Base-by-base conservation (phyloP, 2,888 invertebrate genomes). In the Phaonia tiefii region DNA sequence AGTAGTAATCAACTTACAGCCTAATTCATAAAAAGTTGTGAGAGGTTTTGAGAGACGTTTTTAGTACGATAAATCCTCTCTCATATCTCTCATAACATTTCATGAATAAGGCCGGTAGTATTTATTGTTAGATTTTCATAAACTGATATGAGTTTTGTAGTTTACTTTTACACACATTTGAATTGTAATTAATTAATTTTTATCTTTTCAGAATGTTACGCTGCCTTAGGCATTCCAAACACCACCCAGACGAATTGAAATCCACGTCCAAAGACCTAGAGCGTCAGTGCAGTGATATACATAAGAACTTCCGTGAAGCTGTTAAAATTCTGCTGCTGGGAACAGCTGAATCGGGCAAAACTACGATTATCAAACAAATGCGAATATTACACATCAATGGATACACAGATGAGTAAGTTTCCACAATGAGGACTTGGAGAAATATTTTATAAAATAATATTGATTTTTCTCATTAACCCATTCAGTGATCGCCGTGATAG, bases 291-390 rank as follows among this genome's bases (percentile, higher is more conserved):
- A 92, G 92, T 73, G 90, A 91, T 15, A 92, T 93, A 90, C 92
- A 92, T 69, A 92, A 92, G 65, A 89, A 91, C 8, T 93, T 93
- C 72, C 84, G 88, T 60, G 90, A 89, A 60, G 88, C 84, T 88
- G 93, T 89, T 85, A 94, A 94, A 89, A 89, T 95, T 10, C 88
- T 95, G 49, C 87, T 95, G 0, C 88, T 95, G 2, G 95, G 95
- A 0, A 95, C 96, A 0, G 96, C 96, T 0, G 96, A 96, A 87
- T 95, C 96, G 10, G 96, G 96, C 0, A 96, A 96, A 89, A 96
- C 96, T 0, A 96, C 96, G 0, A 95, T 96, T 15, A 94, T 96
- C 25, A 96, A 96, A 87, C 96, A 96, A 90, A 96, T 96, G 96
- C 95, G 94, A 89, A 96, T 96, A 85, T 90, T 96, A 51, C 96